Evolutionary conservation across 2,797 vertebrate species (phyloP).

Genomic region (Chelon labrosus): DNA sequence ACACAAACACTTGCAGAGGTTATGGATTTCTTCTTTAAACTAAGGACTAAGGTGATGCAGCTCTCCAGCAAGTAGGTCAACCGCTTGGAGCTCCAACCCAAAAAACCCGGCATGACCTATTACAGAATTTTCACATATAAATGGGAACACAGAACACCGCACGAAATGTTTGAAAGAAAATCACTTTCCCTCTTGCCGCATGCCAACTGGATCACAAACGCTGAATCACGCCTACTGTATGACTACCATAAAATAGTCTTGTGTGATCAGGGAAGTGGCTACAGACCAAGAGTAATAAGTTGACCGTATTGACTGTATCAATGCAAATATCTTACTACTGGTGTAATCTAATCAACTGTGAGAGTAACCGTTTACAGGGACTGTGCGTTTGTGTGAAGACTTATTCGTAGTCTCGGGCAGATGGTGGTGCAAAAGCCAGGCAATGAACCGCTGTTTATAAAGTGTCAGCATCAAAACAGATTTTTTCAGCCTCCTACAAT

Average conservation of each 20-base stretch:
- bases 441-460: too few species aligned
- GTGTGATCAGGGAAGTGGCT: background rate
- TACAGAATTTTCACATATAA: conserved; percentile 28
- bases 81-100: background rate
- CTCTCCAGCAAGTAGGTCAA: conserved; percentile 29
- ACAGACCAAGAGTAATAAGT: background rate
- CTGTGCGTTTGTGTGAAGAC: too few species aligned
- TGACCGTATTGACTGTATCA: conserved; percentile 9
- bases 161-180: conserved; percentile 31
- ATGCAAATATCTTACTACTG: background rate
- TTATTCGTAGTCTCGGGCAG: too few species aligned
- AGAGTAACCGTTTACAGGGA: background rate
- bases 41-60: background rate
- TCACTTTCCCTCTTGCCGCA: background rate
- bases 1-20: conserved; percentile 1
- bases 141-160: conserved; percentile 6
- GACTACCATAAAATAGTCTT: background rate
- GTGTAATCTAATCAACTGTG: background rate
- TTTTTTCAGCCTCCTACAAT: too few species aligned
- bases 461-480: too few species aligned
- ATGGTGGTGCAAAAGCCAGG: too few species aligned
- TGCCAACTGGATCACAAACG: conserved; percentile 18
- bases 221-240: background rate
- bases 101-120: conserved; percentile 13
- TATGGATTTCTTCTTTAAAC: background rate